Conservation (phyloP, 1,140 invertebrate species). For the Delia radicum region DNA sequence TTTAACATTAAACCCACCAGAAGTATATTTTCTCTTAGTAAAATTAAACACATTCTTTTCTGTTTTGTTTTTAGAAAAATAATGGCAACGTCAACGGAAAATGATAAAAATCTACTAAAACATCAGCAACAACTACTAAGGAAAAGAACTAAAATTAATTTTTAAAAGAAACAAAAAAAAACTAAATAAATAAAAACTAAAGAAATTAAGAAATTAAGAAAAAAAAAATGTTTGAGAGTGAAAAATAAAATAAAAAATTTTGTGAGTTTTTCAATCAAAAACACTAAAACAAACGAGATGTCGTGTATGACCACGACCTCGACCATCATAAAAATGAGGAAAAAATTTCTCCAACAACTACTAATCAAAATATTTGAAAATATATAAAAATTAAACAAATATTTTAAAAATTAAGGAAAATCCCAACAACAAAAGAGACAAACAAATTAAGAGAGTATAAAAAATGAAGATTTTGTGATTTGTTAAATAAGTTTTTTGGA, state of each 20-base stretch:
- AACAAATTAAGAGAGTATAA: background rate
- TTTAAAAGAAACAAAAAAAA: constrained; percentile 13
- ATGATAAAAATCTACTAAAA: background rate
- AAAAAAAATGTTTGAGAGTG: background rate
- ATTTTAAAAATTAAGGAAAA: background rate
- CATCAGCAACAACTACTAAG: constrained; percentile 8
- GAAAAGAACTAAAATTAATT: constrained; percentile 19
- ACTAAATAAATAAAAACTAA: constrained; percentile 1
- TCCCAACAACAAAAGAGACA: background rate
- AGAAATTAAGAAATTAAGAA: background rate
- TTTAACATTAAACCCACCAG: background rate
- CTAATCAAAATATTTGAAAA: background rate
- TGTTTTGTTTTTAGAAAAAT: background rate
- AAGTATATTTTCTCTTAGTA: background rate
- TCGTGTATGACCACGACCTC: constrained; percentile 16
- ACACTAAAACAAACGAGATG: constrained; percentile 10
- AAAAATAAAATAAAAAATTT: background rate
- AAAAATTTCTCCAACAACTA: constrained; percentile 10
- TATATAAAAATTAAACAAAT: background rate
- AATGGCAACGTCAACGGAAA: constrained; percentile 15
- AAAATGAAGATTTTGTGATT: background rate
- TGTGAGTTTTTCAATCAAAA: background rate
- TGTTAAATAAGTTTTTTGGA: constrained; percentile 9
- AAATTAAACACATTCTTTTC: background rate
- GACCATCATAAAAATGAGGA: constrained; percentile 18